These are phyloP conservation scores for Silurus lanzhouensis DNA, from an alignment of 2,797 vertebrate genomes.

Conservation along the genomic window DNA sequence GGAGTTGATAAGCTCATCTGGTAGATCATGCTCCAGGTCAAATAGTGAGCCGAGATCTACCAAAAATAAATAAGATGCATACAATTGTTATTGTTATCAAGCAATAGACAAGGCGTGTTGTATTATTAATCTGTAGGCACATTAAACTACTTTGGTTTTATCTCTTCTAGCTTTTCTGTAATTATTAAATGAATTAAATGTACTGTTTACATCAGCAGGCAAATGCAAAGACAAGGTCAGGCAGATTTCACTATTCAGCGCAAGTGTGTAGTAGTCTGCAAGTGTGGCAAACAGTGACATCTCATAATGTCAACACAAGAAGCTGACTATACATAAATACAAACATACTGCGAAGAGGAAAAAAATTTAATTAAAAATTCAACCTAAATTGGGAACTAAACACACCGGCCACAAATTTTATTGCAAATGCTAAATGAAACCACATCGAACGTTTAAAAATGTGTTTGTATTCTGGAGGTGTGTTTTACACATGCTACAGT, in stretches of 20 bases:
- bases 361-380: not conserved
- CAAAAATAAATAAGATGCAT: not conserved
- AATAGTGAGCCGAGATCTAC: constrained; percentile 94
- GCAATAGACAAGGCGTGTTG: not conserved
- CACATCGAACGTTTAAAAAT: not conserved
- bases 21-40: constrained; percentile 96
- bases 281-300: not conserved
- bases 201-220: not conserved
- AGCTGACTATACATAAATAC: not conserved
- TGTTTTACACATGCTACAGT: not conserved
- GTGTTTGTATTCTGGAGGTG: not conserved
- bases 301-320: not conserved
- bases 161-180: not conserved
- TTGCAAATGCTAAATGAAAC: not conserved
- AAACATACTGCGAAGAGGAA: not conserved
- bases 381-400: not conserved
- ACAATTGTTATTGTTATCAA: not conserved
- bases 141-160: not conserved
- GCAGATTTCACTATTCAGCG: not conserved
- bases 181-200: not conserved
- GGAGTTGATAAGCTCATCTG: constrained; percentile 95
- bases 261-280: no score
- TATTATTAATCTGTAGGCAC: not conserved
- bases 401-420: no score
- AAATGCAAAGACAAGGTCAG: constrained; percentile 12